phyloP scores from a whole-genome alignment of 2,113 vertebrate species.

The Eulemur macaco region DNA sequence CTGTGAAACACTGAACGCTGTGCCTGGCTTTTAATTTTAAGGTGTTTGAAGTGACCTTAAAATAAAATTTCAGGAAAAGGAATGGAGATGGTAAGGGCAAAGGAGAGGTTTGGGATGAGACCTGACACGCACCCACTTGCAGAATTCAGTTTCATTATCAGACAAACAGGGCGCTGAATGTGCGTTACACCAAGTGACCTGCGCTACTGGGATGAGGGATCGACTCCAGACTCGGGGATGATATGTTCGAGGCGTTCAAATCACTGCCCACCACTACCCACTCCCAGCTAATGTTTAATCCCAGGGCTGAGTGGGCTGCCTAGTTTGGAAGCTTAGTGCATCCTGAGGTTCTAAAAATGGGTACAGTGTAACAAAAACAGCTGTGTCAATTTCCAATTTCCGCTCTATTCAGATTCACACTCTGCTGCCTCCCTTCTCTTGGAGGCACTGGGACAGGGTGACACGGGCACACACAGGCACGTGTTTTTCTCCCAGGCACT shows the following conservation, averaged over 20 bases:
- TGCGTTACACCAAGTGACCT: background rate
- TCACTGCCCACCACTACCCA: background rate
- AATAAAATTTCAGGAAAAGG: background rate
- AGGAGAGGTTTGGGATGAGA: background rate
- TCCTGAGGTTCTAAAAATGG: constrained; percentile 58
- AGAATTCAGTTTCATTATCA: background rate
- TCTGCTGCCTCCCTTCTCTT: constrained; percentile 37
- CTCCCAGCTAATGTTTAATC: background rate
- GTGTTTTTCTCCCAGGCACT: background rate
- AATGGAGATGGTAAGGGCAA: background rate
- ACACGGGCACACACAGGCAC: background rate
- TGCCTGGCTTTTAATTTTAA: background rate
- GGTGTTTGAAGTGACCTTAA: background rate
- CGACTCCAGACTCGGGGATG: background rate
- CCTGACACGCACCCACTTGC: background rate
- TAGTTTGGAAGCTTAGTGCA: constrained; percentile 31
- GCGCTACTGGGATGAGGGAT: no score
- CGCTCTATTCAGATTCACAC: constrained; percentile 68
- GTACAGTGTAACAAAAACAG: constrained; percentile 65
- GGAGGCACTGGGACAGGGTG: background rate
- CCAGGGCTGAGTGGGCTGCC: constrained; percentile 13
- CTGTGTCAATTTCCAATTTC: constrained; percentile 65
- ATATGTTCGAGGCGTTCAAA: background rate
- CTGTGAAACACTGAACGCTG: background rate
- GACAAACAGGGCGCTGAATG: background rate